phyloP scores from a whole-genome alignment of 1,140 invertebrate species.

The Orussus abietinus region DNA sequence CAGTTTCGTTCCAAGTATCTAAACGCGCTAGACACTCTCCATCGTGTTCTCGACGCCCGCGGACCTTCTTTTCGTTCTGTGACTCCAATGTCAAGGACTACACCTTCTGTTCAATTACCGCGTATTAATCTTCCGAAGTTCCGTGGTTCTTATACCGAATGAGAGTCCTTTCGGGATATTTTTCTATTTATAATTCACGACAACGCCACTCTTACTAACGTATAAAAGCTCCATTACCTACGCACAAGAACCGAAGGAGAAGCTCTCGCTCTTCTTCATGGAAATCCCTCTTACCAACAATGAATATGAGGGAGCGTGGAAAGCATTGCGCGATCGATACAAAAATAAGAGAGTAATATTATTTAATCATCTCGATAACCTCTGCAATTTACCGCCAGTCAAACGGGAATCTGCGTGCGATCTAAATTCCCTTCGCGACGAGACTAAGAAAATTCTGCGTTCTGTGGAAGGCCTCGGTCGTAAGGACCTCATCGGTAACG shows the following conservation, averaged over 20 bases:
- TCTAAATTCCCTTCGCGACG: neutral
- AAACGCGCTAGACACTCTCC: too few relatives aligned
- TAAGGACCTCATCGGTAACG: constrained; percentile 1
- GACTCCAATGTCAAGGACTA: too few relatives aligned
- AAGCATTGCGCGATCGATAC: neutral
- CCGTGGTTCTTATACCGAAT: too few relatives aligned
- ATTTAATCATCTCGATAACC: too few relatives aligned
- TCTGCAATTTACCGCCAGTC: neutral
- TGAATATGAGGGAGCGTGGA: constrained; percentile 4
- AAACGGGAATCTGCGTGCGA: neutral
- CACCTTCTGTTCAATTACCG: too few relatives aligned
- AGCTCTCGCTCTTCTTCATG: neutral
- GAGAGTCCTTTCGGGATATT: constrained; percentile 10
- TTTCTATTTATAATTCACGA: constrained; percentile 4
- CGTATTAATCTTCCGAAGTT: too few relatives aligned
- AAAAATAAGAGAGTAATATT: neutral
- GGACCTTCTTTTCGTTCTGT: too few relatives aligned
- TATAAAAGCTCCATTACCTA: constrained; percentile 4
- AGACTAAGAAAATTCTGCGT: constrained; percentile 2
- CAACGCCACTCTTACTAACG: constrained; percentile 1
- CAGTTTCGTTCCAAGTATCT: too few relatives aligned
- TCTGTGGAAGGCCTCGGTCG: neutral
- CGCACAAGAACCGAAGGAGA: constrained; percentile 2
- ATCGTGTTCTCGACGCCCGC: too few relatives aligned
- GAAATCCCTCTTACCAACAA: neutral